phyloP scores from a whole-genome alignment of 2,113 vertebrate genomes.

The Rhabdornis inornatus region DNA sequence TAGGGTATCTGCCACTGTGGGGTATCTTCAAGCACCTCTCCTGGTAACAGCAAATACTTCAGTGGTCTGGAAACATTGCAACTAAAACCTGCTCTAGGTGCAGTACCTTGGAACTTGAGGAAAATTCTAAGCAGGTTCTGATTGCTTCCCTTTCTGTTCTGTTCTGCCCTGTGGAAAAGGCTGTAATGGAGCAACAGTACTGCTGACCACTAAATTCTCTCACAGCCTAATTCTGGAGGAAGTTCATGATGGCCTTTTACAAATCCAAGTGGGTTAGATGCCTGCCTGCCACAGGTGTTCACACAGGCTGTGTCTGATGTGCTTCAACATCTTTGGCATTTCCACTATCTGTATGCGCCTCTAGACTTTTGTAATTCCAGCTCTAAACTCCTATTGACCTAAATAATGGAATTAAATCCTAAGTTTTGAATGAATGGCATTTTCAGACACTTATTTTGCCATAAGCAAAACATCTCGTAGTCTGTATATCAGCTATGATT shows the following conservation, averaged over 20 bases:
- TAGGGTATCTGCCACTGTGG: not conserved
- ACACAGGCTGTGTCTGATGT: fast-evolving
- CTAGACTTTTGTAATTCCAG: not conserved
- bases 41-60: not conserved
- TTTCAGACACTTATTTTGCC: conserved; percentile 1
- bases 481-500: not conserved
- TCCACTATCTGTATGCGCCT: not conserved
- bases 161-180: not conserved
- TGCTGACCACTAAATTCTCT: not conserved
- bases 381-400: not conserved
- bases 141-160: not conserved
- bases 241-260: not conserved
- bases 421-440: not conserved
- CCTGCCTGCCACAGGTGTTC: not conserved
- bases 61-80: not conserved
- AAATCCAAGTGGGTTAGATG: not conserved
- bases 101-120: not conserved
- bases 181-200: not conserved
- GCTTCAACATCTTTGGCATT: not conserved
- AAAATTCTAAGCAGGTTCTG: not conserved
- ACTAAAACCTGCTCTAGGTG: not conserved
- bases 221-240: not conserved
- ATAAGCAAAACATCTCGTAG: not conserved
- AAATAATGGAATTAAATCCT: not conserved
- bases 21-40: not conserved